Evolutionary conservation across 2,113 vertebrate species (phyloP), one percentile per base, ranked within the genome.

Genomic region (Xiphophorus maculatus): DNA sequence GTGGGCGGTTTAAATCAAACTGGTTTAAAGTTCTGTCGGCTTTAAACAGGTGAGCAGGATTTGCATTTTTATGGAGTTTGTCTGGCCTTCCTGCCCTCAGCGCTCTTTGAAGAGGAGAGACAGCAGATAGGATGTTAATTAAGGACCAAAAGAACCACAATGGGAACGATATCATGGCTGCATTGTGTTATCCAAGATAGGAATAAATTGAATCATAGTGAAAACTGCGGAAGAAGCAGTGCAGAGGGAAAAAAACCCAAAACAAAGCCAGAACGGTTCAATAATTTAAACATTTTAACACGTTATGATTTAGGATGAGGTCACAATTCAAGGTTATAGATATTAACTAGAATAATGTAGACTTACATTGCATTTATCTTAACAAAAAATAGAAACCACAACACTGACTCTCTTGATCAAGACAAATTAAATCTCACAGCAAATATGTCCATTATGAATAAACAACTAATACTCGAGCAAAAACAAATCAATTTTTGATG

Each of bases 41-140:
- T 90, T 93, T 87, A 81, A 88, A 76, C 82, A 91, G 83, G 85
- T 90, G 87, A 81, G 54, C 40, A 62, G 81, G 83, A 92, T 94
- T 94, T 83, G 92, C 93, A 94, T 94, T 93, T 94, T 93, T 88
- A 92, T 93, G 85, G 84, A 76, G 87, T 89, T 89, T 79, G 76
- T 14, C 40, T 82, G 82, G 91, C 90, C 90, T 92, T 87, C 76
- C 81, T 85, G 86, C 88, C 89, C 90, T 91, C 60, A 86, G 76
- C 74, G 84, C 81, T 66, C 74, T 83, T 70, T 85, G 88, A 89
- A 88, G 73, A 83, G 85, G 71, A 37, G 28, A 84, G 63, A 73
- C 63, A 68, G 82, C 61, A 88, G 87, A 92, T 91, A 89, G 88
- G 79, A 85, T 84, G 87, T 91, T 93, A 91, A 93, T 93, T 93